Percentiles rank a stretch among this genome's conserved stretches.
These are phyloP conservation scores for Ectropis grisescens DNA, from an alignment of 1,140 invertebrate genomes.

Conservation along the genomic window DNA sequence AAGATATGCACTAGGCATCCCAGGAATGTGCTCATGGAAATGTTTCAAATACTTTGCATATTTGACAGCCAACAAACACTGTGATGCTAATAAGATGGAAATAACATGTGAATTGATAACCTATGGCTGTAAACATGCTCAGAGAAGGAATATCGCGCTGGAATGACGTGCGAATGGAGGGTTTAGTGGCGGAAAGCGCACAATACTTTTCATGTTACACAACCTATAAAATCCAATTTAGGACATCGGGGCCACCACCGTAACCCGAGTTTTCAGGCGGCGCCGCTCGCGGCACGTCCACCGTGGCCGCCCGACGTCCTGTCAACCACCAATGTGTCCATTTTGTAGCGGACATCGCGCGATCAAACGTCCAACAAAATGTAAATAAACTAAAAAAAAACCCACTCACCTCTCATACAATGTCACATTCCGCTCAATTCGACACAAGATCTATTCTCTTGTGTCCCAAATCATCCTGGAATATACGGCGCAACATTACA, in stretches of 20 bases:
- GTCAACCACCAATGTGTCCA: constrained; percentile 49
- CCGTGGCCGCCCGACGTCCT: constrained; percentile 33
- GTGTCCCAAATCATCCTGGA: constrained; percentile 60
- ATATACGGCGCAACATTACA: constrained; percentile 62
- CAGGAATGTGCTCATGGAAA: no score
- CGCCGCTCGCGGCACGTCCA: constrained; percentile 24
- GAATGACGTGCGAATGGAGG: no score
- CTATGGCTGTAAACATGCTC: no score
- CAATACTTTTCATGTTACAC: constrained; percentile 43
- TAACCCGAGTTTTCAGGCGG: constrained; percentile 12
- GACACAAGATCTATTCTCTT: constrained; percentile 54
- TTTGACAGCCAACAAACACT: no score
- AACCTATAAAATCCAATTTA: constrained; percentile 20
- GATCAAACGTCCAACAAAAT: constrained; percentile 32
- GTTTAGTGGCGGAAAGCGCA: neutral
- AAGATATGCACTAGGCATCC: no score
- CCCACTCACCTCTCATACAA: constrained; percentile 63
- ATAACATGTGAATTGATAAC: no score
- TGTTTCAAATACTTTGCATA: no score
- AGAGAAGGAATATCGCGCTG: no score
- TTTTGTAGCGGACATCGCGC: constrained; percentile 42
- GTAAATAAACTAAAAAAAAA: constrained; percentile 60
- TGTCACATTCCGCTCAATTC: constrained; percentile 69
- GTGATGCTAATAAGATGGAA: no score
- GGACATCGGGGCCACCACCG: constrained; percentile 6